Base-by-base conservation (phyloP, 2,888 invertebrate genomes). In the Nysson spinosus region DNA sequence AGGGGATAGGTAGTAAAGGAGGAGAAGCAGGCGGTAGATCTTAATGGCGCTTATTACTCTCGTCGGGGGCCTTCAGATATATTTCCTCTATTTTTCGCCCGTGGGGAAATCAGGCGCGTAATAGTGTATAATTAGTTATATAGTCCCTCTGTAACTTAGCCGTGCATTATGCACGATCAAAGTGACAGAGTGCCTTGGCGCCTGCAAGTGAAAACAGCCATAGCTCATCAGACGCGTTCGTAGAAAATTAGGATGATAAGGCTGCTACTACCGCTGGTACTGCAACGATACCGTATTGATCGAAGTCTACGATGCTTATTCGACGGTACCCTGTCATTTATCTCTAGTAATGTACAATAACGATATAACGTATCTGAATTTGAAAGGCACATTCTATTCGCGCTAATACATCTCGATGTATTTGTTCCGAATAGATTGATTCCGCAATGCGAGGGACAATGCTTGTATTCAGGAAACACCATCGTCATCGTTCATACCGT, bases 31-130 rank as follows among this genome's bases (percentile, higher is more conserved):
- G 75, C 71, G 74, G 72, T 70, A 79, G 80, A 79, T 84, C 86
- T 84, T 85, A 85, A 86, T 85, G 81, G 83, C 78, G 82, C 85
- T 86, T 86, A 85, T 85, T 85, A 85, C 83, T 86, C 84, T 81
- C 83, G 75, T 75, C 75, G 81, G 80, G 77, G 67, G 75, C 71
- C 77, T 79, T 80, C 77, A 83, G 81, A 85, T 84, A 82, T 84
- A 84, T 84, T 78, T 80, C 83, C 82, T 81, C 81, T 83, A 85
- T 85, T 85, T 86, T 86, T 85, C 83, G 84, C 79, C 85, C 85
- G 81, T 79, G 83, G 86, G 85, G 86, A 86, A 86, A 86, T 86
- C 86, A 86, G 85, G 85, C 81, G 80, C 80, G 80, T 84, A 84
- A 81, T 81, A 82, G 83, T 76, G 81, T 80, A 84, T 86, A 86